Evolutionary conservation across 2,113 vertebrate genomes (phyloP).

Genomic region (Larimichthys polyactis): DNA sequence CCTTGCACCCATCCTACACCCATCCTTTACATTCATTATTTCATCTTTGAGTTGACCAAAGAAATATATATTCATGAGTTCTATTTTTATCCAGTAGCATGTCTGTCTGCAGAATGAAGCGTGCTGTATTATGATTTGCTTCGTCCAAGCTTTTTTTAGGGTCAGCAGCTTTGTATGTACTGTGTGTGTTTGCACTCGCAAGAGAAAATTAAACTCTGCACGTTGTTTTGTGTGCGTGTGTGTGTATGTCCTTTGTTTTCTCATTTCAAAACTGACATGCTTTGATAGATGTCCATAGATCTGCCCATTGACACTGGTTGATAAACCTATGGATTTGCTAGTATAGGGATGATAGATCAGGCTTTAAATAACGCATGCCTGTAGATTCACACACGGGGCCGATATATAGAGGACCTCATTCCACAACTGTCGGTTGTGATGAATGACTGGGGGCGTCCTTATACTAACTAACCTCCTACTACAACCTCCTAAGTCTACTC

Average conservation of each 20-base stretch:
- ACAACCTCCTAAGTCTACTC: conserved; percentile 1
- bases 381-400: conserved; percentile 43
- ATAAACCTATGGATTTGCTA: conserved; percentile 68
- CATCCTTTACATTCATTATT: neutral
- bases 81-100: conserved; percentile 8
- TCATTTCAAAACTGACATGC: conserved; percentile 63
- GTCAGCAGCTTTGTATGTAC: conserved; percentile 48
- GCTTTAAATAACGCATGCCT: conserved; percentile 61
- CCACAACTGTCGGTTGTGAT: conserved; percentile 67
- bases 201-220: conserved; percentile 46
- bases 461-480: conserved; percentile 48
- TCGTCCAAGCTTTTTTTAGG: conserved; percentile 14
- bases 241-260: conserved; percentile 53
- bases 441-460: conserved; percentile 45
- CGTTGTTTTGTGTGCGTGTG: conserved; percentile 21
- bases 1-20: conserved; percentile 1
- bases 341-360: conserved; percentile 63
- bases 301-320: conserved; percentile 46
- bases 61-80: conserved; percentile 27
- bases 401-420: conserved; percentile 57
- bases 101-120: conserved; percentile 28
- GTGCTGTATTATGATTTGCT: conserved; percentile 37
- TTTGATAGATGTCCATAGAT: conserved; percentile 67
- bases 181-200: conserved; percentile 34
- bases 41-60: conserved; percentile 6